Percentiles rank a stretch among this genome's conserved stretches.
phyloP scores from a whole-genome alignment of 2,888 invertebrate genomes.

The Nomada fucata region DNA sequence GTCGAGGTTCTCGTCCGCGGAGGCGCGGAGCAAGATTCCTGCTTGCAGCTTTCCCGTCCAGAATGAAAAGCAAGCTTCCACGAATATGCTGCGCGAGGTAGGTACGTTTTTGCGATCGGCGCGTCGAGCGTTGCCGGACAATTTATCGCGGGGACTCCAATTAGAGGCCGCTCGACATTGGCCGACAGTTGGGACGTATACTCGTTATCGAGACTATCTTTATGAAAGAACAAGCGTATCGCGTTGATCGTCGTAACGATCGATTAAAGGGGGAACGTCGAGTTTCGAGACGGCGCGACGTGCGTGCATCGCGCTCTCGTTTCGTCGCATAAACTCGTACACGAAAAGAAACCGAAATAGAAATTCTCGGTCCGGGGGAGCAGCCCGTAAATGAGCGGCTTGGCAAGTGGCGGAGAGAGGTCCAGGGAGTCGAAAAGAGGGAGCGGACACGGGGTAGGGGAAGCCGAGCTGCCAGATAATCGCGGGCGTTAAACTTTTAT shows the following conservation, averaged over 20 bases:
- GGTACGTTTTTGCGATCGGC: conserved; percentile 57
- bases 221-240: not conserved
- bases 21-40: not conserved
- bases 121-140: not conserved
- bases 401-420: conserved; percentile 26
- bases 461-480: conserved; percentile 74
- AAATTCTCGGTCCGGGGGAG: conserved; percentile 76
- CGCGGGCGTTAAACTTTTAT: conserved; percentile 81
- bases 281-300: not conserved
- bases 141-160: not conserved
- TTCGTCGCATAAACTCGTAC: conserved; percentile 52
- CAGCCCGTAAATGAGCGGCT: conserved; percentile 71
- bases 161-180: not conserved
- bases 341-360: conserved; percentile 76
- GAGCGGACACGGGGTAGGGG: conserved; percentile 26
- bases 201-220: not conserved
- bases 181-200: not conserved
- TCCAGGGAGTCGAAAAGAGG: not conserved
- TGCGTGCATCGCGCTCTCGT: conserved; percentile 35
- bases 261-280: conserved; percentile 3
- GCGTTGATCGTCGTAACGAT: not conserved
- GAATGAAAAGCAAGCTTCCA: conserved; percentile 64
- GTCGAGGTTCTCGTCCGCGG: not conserved
- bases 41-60: conserved; percentile 37
- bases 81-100: conserved; percentile 73